A percentile compares a stretch with the other conserved stretches of the same genome.
Conservation (phyloP, 1,140 invertebrate species). For the Rhyacophila brunnea region DNA sequence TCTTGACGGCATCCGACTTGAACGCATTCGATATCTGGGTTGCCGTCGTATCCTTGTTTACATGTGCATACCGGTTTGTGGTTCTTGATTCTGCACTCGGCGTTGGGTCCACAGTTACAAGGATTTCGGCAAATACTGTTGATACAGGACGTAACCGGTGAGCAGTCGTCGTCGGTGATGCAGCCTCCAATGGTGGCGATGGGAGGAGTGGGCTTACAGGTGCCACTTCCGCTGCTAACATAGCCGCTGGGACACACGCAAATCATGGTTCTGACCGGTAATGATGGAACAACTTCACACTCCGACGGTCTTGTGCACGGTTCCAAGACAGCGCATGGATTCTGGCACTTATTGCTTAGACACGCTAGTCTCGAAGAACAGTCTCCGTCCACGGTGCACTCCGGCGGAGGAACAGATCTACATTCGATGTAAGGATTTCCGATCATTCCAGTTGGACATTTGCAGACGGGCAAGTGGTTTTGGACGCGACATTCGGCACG, state of each 20-base stretch:
- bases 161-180: slow-evolving; percentile 72
- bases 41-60: slow-evolving; percentile 75
- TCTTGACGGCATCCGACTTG: slow-evolving; percentile 72
- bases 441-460: slow-evolving; percentile 68
- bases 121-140: slow-evolving; percentile 77
- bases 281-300: slow-evolving; percentile 76
- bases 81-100: slow-evolving; percentile 75
- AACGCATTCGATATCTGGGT: slow-evolving; percentile 73
- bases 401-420: slow-evolving; percentile 65
- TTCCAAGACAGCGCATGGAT: slow-evolving; percentile 75
- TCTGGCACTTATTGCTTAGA: slow-evolving; percentile 75
- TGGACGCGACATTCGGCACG: slow-evolving; percentile 76
- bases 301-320: slow-evolving; percentile 78
- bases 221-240: slow-evolving; percentile 77
- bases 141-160: slow-evolving; percentile 72
- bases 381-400: slow-evolving; percentile 78
- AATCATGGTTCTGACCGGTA: slow-evolving; percentile 83
- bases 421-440: slow-evolving; percentile 85
- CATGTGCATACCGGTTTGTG: slow-evolving; percentile 85
- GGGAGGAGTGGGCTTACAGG: slow-evolving; percentile 68
- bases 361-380: slow-evolving; percentile 79
- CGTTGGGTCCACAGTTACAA: slow-evolving; percentile 77
- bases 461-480: slow-evolving; percentile 80
- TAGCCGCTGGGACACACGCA: slow-evolving; percentile 88
- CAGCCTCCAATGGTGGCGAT: slow-evolving; percentile 67